phyloP scores from a whole-genome alignment of 2,113 vertebrate genomes.

The Scytalopus superciliaris region DNA sequence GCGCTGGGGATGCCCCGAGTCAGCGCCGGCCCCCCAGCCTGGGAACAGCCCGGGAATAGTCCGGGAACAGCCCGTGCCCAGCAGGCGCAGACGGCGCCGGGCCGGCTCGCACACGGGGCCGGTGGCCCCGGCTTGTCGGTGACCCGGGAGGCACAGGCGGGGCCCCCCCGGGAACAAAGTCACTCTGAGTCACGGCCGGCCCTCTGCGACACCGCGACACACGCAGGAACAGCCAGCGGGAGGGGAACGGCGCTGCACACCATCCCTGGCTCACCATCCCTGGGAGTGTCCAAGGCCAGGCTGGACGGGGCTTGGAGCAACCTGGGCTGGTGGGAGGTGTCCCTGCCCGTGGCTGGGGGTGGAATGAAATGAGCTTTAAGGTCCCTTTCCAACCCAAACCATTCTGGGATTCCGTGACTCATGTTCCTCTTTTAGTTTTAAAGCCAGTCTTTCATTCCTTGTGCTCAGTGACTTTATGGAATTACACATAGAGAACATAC shows the following conservation, averaged over 20 bases:
- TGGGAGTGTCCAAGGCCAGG: not conserved
- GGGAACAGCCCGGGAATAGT: too few species aligned
- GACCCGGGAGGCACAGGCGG: not conserved
- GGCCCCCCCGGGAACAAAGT: not conserved
- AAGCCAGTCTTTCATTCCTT: not conserved
- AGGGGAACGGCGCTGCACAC: too few species aligned
- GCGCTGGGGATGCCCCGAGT: not conserved
- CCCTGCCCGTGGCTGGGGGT: not conserved
- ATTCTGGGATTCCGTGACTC: not conserved
- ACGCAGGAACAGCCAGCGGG: not conserved
- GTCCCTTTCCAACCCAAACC: not conserved
- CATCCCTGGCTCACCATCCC: too few species aligned
- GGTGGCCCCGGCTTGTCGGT: not conserved
- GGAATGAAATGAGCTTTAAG: not conserved
- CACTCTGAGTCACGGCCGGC: not conserved
- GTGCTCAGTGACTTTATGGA: not conserved
- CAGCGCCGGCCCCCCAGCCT: not conserved
- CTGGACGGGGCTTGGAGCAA: fast-evolving
- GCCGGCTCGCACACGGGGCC: not conserved
- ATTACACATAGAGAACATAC: not conserved
- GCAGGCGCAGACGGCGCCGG: too few species aligned
- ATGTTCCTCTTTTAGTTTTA: not conserved
- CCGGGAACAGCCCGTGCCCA: not conserved
- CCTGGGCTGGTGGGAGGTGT: not conserved
- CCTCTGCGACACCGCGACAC: not conserved